A percentile compares a stretch with the other conserved stretches of the same genome.
Evolutionary conservation across 2,113 vertebrate species (phyloP).

Genomic region (Theristicus caerulescens): DNA sequence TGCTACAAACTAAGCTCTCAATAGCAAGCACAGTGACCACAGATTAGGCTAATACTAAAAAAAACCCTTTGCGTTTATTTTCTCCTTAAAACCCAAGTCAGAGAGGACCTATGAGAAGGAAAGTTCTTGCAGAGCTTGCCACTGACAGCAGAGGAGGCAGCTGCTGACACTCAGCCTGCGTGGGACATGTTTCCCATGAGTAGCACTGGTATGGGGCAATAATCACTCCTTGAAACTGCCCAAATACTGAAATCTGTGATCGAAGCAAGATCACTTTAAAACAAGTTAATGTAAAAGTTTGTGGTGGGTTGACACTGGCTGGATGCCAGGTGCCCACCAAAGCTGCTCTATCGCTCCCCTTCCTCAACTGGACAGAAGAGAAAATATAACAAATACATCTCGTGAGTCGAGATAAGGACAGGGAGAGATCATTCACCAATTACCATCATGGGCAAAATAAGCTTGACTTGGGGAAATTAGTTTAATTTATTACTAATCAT

Average conservation of each 20-base stretch:
- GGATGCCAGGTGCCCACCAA: background rate
- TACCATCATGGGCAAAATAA: background rate
- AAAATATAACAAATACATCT: background rate
- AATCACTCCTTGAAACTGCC: background rate
- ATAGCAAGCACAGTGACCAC: background rate
- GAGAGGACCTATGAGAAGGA: background rate
- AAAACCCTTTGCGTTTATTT: background rate
- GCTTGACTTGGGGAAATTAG: background rate
- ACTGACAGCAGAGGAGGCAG: background rate
- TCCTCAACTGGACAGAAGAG: background rate
- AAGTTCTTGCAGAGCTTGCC: background rate
- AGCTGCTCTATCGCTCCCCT: background rate
- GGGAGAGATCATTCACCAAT: background rate
- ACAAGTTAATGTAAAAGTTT: background rate
- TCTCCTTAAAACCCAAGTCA: background rate
- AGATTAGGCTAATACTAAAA: background rate
- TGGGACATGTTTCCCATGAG: accelerated
- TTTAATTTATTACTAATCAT: background rate
- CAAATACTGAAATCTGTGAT: background rate
- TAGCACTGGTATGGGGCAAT: background rate
- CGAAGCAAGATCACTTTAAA: background rate
- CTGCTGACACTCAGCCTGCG: background rate
- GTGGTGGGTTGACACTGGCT: background rate
- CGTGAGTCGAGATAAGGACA: background rate
- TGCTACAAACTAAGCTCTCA: background rate